Conservation (phyloP, 2,113 vertebrate species). For the Uria lomvia region DNA sequence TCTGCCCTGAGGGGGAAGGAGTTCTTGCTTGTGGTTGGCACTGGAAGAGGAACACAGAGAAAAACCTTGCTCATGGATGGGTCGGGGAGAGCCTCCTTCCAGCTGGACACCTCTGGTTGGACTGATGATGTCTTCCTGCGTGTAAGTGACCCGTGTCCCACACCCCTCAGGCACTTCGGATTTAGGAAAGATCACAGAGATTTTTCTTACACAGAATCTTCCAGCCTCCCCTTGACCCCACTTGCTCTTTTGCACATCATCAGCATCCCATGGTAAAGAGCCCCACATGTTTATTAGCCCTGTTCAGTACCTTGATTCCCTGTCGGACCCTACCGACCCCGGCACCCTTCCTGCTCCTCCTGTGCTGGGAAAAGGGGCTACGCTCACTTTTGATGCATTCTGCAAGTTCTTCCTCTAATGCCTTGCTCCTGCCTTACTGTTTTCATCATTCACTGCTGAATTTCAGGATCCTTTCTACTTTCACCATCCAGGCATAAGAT, state of each 20-base stretch:
- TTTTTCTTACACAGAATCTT: neutral
- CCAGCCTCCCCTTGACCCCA: neutral
- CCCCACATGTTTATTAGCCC: neutral
- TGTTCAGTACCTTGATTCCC: neutral
- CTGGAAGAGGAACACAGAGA: rapidly evolving
- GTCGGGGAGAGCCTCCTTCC: neutral
- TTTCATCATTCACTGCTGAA: neutral
- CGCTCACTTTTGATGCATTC: neutral
- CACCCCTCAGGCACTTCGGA: neutral
- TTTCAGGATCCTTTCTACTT: neutral
- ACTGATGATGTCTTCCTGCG: rapidly evolving
- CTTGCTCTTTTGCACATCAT: neutral
- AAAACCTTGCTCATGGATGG: neutral
- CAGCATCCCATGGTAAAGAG: neutral
- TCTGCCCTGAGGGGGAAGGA: neutral
- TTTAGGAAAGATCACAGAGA: neutral
- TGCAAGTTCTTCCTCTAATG: neutral
- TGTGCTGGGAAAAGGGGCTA: neutral
- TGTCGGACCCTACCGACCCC: neutral
- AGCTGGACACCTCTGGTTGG: neutral
- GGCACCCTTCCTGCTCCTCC: neutral
- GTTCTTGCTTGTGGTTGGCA: neutral
- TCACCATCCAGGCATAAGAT: neutral
- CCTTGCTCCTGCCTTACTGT: neutral
- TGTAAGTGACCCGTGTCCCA: neutral